phyloP scores from a whole-genome alignment of 2,113 vertebrate genomes.

The Bambusicola thoracicus region DNA sequence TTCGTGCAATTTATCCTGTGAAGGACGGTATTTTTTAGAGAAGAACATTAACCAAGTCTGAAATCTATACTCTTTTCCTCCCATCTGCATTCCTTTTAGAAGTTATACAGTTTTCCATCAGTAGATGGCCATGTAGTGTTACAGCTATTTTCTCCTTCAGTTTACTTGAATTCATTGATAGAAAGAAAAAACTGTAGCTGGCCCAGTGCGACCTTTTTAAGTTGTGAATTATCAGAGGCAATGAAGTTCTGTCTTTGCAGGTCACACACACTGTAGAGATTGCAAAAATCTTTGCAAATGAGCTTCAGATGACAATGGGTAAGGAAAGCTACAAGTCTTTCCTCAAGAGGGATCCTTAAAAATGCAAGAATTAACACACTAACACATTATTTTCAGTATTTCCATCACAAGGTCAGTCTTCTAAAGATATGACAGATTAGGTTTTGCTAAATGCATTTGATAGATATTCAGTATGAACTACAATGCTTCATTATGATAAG shows the following conservation, averaged over 20 bases:
- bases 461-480: not conserved
- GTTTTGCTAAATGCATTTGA: not conserved
- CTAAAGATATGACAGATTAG: not conserved
- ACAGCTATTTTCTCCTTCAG: not conserved
- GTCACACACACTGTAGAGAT: not conserved
- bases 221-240: not conserved
- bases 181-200: not conserved
- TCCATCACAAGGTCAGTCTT: not conserved
- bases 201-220: not conserved
- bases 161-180: not conserved
- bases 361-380: not conserved
- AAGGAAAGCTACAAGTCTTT: not conserved
- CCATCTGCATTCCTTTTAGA: not conserved
- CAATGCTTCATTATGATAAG: not conserved
- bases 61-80: not conserved
- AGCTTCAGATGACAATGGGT: not conserved
- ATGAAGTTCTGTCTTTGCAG: not conserved
- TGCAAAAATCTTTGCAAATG: not conserved
- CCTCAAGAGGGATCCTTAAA: not conserved
- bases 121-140: constrained; percentile 49
- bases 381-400: not conserved
- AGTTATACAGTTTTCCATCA: constrained; percentile 34
- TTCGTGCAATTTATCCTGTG: not conserved
- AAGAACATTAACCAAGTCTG: not conserved
- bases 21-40: not conserved